These are phyloP conservation scores for Recurvirostra avosetta DNA, from an alignment of 2,113 vertebrate species.

Conservation along the genomic window DNA sequence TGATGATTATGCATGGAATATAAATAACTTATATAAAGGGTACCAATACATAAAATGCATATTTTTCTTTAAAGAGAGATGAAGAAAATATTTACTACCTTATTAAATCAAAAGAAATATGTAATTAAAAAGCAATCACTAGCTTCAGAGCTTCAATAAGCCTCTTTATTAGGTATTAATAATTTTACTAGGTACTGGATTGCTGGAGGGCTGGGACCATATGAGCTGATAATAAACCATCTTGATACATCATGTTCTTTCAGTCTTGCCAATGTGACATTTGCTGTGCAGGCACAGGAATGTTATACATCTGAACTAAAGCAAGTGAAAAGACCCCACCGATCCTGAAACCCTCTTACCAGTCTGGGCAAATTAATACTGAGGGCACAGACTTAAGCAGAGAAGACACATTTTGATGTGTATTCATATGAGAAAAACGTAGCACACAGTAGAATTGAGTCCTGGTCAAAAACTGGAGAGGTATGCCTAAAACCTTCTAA, in stretches of 20 bases:
- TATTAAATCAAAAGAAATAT: constrained; percentile 69
- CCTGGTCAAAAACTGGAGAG: neutral
- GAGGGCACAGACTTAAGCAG: neutral
- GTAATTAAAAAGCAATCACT: constrained; percentile 71
- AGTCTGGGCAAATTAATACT: accelerated
- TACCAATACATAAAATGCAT: constrained; percentile 17
- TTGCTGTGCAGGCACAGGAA: constrained; percentile 37
- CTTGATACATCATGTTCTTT: constrained; percentile 57
- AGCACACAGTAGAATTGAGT: neutral
- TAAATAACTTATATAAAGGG: constrained; percentile 11
- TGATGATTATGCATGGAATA: constrained; percentile 11
- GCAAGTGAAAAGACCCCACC: neutral
- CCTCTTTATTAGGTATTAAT: constrained; percentile 65
- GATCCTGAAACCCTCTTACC: neutral
- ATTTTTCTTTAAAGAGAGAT: constrained; percentile 69
- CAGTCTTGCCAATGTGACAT: constrained; percentile 16
- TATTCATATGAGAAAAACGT: neutral
- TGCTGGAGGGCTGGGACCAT: constrained; percentile 28
- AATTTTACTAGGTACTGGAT: constrained; percentile 62
- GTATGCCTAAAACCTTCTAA: neutral
- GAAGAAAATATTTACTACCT: constrained; percentile 68
- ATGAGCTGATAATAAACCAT: constrained; percentile 47
- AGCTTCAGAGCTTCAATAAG: constrained; percentile 62
- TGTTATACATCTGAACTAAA: constrained; percentile 4
- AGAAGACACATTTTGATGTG: neutral